phyloP scores from a whole-genome alignment of 2,113 vertebrate genomes.

The Rhinichthys klamathensis region DNA sequence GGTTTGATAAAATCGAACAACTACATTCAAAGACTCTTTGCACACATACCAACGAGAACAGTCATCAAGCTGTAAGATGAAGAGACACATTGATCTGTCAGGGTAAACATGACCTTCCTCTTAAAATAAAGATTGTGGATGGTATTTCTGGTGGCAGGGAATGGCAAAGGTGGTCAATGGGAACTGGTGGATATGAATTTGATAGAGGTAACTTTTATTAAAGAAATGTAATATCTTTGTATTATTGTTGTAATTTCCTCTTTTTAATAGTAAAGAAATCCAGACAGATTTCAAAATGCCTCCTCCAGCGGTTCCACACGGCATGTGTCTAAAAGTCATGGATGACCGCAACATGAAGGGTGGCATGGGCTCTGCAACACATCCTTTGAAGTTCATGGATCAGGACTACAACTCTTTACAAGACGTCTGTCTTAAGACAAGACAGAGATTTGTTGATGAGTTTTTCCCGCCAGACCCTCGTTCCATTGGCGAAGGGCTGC shows the following conservation, averaged over 20 bases:
- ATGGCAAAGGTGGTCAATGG: neutral
- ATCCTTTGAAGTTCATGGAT: constrained; percentile 61
- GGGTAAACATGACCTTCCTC: neutral
- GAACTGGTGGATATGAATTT: neutral
- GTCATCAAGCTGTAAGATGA: neutral
- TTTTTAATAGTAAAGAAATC: neutral
- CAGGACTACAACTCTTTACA: constrained; percentile 68
- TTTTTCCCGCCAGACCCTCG: constrained; percentile 70
- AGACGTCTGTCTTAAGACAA: constrained; percentile 48
- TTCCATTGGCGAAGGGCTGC: constrained; percentile 65
- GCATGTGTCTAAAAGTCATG: constrained; percentile 70
- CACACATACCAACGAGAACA: neutral
- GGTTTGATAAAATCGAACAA: neutral
- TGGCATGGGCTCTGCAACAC: constrained; percentile 59
- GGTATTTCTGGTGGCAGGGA: neutral
- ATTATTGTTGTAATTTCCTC: neutral
- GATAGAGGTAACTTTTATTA: neutral
- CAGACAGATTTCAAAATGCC: constrained; percentile 62
- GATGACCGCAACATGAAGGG: constrained; percentile 60
- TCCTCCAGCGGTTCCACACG: constrained; percentile 69
- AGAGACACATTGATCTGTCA: neutral
- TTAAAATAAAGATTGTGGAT: neutral
- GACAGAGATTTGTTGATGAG: constrained; percentile 61
- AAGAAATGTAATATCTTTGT: neutral
- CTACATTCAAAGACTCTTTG: neutral